These are phyloP conservation scores for Pocillopora grandis DNA, from an alignment of 92 coral and sea anemone genomes.

Conservation along the genomic window DNA sequence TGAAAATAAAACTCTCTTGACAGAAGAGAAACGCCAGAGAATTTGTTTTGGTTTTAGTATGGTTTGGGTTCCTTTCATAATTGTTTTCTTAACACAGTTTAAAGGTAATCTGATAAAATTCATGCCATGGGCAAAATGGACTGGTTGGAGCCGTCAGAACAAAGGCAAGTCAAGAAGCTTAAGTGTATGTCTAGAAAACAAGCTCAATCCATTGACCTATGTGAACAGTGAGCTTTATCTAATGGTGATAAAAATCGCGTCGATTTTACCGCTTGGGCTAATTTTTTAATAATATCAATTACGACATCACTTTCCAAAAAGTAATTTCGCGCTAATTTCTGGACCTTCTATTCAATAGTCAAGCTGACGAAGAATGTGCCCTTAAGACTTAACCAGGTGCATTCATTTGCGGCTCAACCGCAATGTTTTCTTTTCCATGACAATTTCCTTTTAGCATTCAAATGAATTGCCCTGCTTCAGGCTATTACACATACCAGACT, in stretches of 20 bases:
- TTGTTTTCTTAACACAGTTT: background rate
- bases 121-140: constrained; percentile 9
- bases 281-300: constrained; percentile 19
- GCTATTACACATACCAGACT: constrained; percentile 23
- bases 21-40: no score
- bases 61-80: background rate
- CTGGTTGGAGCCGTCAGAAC: constrained; percentile 18
- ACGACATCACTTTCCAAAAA: constrained; percentile 3
- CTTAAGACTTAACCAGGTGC: constrained; percentile 7
- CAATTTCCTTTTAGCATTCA: constrained; percentile 23
- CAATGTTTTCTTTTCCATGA: background rate
- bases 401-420: constrained; percentile 8
- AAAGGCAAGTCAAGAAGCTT: constrained; percentile 8
- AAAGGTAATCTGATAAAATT: background rate
- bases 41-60: background rate
- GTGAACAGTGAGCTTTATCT: constrained; percentile 5
- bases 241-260: background rate
- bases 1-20: no score
- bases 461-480: constrained; percentile 9
- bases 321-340: constrained; percentile 36
- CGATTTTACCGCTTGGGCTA: background rate
- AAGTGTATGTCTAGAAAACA: constrained; percentile 8
- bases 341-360: constrained; percentile 1
- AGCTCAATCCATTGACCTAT: constrained; percentile 3
- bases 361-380: background rate